phyloP scores from a whole-genome alignment of 1,140 invertebrate genomes.

The Ceratoteleas bidentatus region DNA sequence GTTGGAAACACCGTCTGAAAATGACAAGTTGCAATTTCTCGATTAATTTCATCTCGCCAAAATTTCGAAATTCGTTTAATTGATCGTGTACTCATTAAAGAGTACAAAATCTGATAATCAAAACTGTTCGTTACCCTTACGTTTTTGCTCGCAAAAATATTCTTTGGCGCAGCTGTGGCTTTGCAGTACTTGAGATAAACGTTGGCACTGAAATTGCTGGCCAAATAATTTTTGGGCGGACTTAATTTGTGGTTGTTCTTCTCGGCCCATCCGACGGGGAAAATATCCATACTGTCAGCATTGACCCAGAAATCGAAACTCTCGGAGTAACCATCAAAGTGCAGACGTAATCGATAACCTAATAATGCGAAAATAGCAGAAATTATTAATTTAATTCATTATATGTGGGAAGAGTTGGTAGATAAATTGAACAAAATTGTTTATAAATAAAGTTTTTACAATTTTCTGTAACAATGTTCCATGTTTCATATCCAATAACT shows the following conservation, averaged over 20 bases:
- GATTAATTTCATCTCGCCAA: too few relatives aligned
- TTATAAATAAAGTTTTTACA: too few relatives aligned
- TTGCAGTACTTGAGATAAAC: conserved; percentile 90
- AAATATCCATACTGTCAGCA: conserved; percentile 94
- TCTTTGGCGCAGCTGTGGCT: conserved; percentile 88
- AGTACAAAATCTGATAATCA: too few relatives aligned
- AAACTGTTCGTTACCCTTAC: conserved; percentile 77
- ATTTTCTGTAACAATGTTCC: too few relatives aligned
- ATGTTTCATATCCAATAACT: too few relatives aligned
- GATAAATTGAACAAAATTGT: too few relatives aligned
- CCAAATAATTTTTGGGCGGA: conserved; percentile 87
- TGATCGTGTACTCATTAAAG: too few relatives aligned
- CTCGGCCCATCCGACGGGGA: conserved; percentile 96
- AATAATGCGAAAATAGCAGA: background rate
- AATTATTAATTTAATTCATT: background rate
- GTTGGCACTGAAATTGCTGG: conserved; percentile 91
- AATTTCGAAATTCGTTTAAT: too few relatives aligned
- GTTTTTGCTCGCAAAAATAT: conserved; percentile 87
- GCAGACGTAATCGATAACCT: conserved; percentile 89
- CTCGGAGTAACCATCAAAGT: conserved; percentile 95
- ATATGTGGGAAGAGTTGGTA: too few relatives aligned
- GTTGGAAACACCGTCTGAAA: conserved; percentile 86
- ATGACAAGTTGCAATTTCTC: background rate
- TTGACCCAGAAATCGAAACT: conserved; percentile 97
- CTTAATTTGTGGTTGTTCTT: conserved; percentile 88